Conservation (phyloP, 2,888 invertebrate species). For the Conchocele bisecta region DNA sequence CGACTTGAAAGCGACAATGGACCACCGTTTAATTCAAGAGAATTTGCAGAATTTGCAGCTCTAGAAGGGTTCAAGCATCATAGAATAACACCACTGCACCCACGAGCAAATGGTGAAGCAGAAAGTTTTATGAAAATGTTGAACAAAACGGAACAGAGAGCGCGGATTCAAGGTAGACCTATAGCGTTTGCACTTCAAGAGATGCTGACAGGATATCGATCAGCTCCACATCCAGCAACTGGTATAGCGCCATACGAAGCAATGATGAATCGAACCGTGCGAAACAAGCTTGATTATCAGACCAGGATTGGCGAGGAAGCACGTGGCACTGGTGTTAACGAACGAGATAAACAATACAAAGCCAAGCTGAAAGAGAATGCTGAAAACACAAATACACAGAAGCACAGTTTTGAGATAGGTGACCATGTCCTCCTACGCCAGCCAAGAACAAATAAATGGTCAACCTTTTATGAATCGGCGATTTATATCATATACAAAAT, state of each 20-base stretch:
- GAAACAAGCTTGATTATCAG: conserved; percentile 30
- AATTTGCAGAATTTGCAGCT: conserved; percentile 33
- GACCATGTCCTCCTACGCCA: conserved; percentile 29
- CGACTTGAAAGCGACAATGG: conserved; percentile 37
- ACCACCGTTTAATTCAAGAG: conserved; percentile 38
- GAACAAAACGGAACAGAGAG: not conserved
- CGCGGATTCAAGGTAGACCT: not conserved
- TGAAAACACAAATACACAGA: not conserved
- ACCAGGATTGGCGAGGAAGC: not conserved
- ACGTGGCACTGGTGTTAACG: not conserved
- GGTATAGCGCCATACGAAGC: conserved; percentile 37
- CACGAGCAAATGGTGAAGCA: conserved; percentile 46
- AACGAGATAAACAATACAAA: conserved; percentile 1
- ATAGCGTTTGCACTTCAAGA: too few relatives aligned
- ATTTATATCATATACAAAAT: conserved; percentile 21
- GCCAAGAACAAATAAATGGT: conserved; percentile 25
- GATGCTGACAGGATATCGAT: conserved; percentile 40
- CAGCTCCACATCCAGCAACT: conserved; percentile 44
- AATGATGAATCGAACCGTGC: conserved; percentile 13
- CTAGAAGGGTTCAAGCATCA: conserved; percentile 42
- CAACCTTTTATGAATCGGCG: conserved; percentile 35
- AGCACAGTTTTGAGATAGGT: conserved; percentile 21
- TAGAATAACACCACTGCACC: conserved; percentile 28
- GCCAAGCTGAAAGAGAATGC: not conserved
- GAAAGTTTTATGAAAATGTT: conserved; percentile 39